Conservation (phyloP, 2,888 invertebrate species). For the Drosophila greeni region DNA sequence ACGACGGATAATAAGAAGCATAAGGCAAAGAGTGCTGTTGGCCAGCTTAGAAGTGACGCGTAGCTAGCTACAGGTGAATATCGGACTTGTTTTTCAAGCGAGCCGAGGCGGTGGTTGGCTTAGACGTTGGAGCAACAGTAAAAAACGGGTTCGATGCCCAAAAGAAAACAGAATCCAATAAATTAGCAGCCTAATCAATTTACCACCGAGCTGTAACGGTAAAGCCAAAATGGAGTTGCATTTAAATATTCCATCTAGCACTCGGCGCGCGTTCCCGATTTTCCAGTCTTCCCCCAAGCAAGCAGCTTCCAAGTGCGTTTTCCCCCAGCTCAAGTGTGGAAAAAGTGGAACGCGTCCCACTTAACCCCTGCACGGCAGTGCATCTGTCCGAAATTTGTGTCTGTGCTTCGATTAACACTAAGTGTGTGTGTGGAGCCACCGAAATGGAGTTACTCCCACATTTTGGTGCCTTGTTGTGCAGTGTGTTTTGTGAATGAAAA, state of each 20-base stretch:
- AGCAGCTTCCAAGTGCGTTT: constrained; percentile 19
- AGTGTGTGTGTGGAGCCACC: constrained; percentile 10
- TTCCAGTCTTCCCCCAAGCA: constrained; percentile 11
- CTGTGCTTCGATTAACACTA: constrained; percentile 46
- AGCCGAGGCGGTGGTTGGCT: constrained; percentile 46
- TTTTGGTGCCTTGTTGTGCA: constrained; percentile 13
- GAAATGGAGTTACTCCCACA: constrained; percentile 59
- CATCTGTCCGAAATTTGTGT: constrained; percentile 35
- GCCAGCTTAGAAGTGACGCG: constrained; percentile 55
- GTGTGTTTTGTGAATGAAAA: constrained; percentile 65
- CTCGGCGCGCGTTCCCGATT: constrained; percentile 20
- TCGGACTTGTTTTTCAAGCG: constrained; percentile 64
- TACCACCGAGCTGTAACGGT: constrained; percentile 56
- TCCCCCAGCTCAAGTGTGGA: constrained; percentile 50
- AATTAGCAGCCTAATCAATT: constrained; percentile 68
- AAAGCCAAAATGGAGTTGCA: constrained; percentile 29
- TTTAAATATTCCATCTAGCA: constrained; percentile 18
- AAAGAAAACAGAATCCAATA: constrained; percentile 54
- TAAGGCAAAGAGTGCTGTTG: constrained; percentile 25
- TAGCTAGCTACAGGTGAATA: constrained; percentile 64
- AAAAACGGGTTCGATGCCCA: constrained; percentile 30
- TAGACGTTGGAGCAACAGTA: constrained; percentile 33
- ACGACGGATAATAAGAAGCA: constrained; percentile 26
- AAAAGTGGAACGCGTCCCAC: constrained; percentile 67
- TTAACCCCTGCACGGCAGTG: constrained; percentile 46